Base-by-base conservation (phyloP, 1,140 invertebrate species). In the Chironomus tepperi region DNA sequence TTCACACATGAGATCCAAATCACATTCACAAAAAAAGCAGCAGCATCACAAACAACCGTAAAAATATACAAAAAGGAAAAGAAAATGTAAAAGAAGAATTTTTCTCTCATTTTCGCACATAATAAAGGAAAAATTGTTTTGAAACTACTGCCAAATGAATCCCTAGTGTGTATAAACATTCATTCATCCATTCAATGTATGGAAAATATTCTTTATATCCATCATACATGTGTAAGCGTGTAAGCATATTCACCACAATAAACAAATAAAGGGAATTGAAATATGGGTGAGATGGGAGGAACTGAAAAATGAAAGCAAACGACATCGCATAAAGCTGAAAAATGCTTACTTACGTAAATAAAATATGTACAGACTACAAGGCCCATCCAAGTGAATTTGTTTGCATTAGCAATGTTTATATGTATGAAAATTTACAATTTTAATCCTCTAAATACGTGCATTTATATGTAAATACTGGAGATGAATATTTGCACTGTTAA, bases 171-270 rank as follows among this genome's bases (percentile, higher is more conserved):
- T n/a, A 57, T 57, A 57, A 57, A 57, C 47, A 57, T 57, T 57
- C 47, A 57, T 57, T 57, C 47, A 57, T 57, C 47, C 47, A 57
- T 57, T n/a, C 47, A 57, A n/a, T 57, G 47, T n/a, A 57, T 57
- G 12, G 47, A 57, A 12, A 47, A 57, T n/a, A 57, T 57, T n/a
- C 12, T n/a, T 57, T 57, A 12, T n/a, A 47, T n/a, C 47, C 47
- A 57, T n/a, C 47, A 57, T 57, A 15, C n/a, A 57, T 57, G 12
- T 15, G n/a, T n/a, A 57, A 57, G n/a, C 12, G 47, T 34, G 24
- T 34, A 34, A 34, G 24, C 24, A 34, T 34, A 34, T 34, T 34
- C 47, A 57, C 10, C 47, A 57, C 12, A 5, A 57, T n/a, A 57
- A 57, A n/a, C 47, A 57, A n/a, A n/a, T n/a, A 57, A n/a, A 57